Evolutionary conservation across 2,113 vertebrate species (phyloP).

Genomic region (Hirundichthys speculiger): DNA sequence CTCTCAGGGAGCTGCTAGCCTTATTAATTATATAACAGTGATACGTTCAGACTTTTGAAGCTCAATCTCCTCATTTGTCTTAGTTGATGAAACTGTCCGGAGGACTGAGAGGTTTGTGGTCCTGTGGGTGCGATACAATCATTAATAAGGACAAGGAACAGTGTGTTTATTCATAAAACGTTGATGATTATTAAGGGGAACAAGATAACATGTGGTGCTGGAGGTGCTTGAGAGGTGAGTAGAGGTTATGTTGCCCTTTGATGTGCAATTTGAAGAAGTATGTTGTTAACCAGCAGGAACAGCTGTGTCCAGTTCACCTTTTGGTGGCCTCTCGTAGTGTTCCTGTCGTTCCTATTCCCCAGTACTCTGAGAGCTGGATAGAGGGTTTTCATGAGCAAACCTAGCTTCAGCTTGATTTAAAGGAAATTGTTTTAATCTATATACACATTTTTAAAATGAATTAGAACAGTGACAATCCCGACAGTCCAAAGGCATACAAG

Average conservation of each 20-base stretch:
- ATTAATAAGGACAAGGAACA: constrained; percentile 46
- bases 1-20: constrained; percentile 33
- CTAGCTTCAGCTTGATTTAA: too few relatives aligned
- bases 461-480: too few relatives aligned
- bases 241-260: constrained; percentile 25
- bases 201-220: constrained; percentile 29
- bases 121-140: constrained; percentile 45
- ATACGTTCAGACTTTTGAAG: constrained; percentile 45
- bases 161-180: constrained; percentile 24
- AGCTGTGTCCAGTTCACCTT: background rate
- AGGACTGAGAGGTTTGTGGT: constrained; percentile 41
- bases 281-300: constrained; percentile 34
- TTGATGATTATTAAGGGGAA: constrained; percentile 15
- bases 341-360: background rate
- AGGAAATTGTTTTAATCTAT: too few relatives aligned
- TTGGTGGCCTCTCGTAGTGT: constrained; percentile 9
- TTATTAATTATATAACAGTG: constrained; percentile 54
- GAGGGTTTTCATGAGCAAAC: background rate
- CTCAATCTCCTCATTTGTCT: constrained; percentile 58
- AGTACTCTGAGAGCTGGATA: background rate
- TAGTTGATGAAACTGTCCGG: constrained; percentile 58
- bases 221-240: constrained; percentile 1
- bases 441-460: too few relatives aligned
- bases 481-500: too few relatives aligned
- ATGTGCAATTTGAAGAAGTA: constrained; percentile 27